Evolutionary conservation across 2,113 vertebrate genomes (phyloP).

Genomic region (Pituophis catenifer): DNA sequence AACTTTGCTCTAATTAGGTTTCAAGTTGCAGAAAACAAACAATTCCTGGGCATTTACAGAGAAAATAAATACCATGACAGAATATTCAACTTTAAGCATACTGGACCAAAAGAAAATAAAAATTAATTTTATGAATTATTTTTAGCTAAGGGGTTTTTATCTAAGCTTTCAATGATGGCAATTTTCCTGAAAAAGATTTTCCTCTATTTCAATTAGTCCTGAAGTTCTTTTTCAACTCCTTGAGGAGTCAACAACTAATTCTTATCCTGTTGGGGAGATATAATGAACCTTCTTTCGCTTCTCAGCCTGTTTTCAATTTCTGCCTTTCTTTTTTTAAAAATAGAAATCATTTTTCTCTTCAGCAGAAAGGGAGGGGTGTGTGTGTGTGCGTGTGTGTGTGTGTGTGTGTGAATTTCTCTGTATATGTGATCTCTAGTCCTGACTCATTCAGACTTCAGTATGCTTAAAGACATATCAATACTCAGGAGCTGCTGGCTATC

Average conservation of each 20-base stretch:
- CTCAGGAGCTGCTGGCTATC: neutral
- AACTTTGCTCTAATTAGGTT: neutral
- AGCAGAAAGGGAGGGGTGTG: neutral
- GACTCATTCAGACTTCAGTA: neutral
- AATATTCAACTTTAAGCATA: neutral
- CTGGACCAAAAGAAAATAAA: neutral
- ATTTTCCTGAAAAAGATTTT: neutral
- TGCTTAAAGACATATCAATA: neutral
- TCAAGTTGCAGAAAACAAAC: neutral
- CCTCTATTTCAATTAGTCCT: neutral
- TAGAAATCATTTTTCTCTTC: neutral
- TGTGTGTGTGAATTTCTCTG: neutral
- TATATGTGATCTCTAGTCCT: neutral
- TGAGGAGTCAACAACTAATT: neutral
- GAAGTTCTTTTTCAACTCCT: neutral
- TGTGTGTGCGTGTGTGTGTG: neutral
- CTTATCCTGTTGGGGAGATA: neutral
- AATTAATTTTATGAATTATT: neutral
- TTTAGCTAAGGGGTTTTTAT: neutral
- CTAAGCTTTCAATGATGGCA: neutral
- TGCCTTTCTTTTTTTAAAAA: neutral
- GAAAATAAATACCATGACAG: neutral
- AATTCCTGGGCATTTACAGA: neutral
- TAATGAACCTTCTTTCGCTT: neutral
- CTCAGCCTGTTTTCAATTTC: neutral